These are phyloP conservation scores for Anolis sagrei DNA, from an alignment of 2,113 vertebrate species.

Conservation along the genomic window DNA sequence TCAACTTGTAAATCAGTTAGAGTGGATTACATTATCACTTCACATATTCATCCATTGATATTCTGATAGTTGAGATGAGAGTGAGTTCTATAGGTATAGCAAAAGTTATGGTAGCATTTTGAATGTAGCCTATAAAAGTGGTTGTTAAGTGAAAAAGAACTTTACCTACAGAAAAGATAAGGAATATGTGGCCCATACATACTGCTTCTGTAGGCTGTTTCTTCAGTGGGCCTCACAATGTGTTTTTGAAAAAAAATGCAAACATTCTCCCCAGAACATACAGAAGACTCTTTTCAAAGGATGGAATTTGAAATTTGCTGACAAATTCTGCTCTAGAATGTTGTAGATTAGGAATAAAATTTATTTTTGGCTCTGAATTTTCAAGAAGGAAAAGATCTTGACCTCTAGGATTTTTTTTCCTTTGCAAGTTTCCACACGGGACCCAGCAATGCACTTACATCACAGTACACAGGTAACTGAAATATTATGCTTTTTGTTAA, in stretches of 20 bases:
- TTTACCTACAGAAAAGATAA: no score
- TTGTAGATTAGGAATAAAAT: neutral
- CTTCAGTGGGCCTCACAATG: no score
- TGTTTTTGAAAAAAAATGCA: no score
- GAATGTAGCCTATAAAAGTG: neutral
- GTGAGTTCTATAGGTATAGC: neutral
- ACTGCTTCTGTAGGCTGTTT: no score
- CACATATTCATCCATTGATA: neutral
- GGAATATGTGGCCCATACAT: no score
- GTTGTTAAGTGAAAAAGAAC: neutral
- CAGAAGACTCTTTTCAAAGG: no score
- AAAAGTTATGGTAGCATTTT: neutral
- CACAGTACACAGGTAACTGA: slow-evolving; percentile 87
- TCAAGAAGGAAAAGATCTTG: slow-evolving; percentile 25
- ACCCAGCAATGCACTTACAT: slow-evolving; percentile 70
- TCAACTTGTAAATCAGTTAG: neutral
- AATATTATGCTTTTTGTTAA: accelerated
- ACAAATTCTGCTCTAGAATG: neutral
- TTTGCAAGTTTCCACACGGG: slow-evolving; percentile 81
- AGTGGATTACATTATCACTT: neutral
- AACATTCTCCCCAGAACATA: no score
- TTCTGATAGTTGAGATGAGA: neutral
- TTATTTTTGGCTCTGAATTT: neutral
- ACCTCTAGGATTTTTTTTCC: slow-evolving; percentile 20
- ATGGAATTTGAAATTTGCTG: neutral